These are phyloP conservation scores for Stigmatopora nigra DNA, from an alignment of 2,113 vertebrate species.

Conservation along the genomic window DNA sequence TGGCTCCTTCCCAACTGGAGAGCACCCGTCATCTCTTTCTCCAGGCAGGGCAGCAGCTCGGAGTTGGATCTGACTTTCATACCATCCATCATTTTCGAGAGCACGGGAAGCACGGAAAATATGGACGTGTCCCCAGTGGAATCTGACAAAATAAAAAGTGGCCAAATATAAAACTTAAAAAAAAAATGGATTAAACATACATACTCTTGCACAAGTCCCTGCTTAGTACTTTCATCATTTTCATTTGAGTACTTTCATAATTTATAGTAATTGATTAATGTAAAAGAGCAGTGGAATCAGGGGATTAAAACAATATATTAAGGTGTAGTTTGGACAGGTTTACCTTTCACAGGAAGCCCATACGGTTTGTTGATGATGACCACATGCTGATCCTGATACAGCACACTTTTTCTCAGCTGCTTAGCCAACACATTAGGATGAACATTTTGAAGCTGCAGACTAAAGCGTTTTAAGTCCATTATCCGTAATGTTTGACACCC, in stretches of 20 bases:
- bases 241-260: no score
- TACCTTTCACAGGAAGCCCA: slow-evolving; percentile 81
- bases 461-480: slow-evolving; percentile 64
- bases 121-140: slow-evolving; percentile 56
- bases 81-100: slow-evolving; percentile 79
- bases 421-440: slow-evolving; percentile 90
- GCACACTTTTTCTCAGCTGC: slow-evolving; percentile 64
- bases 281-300: no score
- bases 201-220: no score
- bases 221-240: no score
- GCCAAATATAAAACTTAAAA: not conserved
- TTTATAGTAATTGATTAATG: no score
- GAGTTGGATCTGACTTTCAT: slow-evolving; percentile 67
- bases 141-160: slow-evolving; percentile 51
- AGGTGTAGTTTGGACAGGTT: slow-evolving; percentile 35
- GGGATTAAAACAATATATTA: no score
- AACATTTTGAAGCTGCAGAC: slow-evolving; percentile 73
- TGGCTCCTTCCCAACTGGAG: slow-evolving; percentile 78
- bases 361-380: slow-evolving; percentile 86
- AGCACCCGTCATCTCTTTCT: slow-evolving; percentile 82
- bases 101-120: slow-evolving; percentile 71
- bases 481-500: no score
- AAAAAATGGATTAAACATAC: no score
- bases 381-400: slow-evolving; percentile 73
- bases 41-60: slow-evolving; percentile 80